phyloP scores from a whole-genome alignment of 2,888 invertebrate genomes.

The Drosophila paranaensis region DNA sequence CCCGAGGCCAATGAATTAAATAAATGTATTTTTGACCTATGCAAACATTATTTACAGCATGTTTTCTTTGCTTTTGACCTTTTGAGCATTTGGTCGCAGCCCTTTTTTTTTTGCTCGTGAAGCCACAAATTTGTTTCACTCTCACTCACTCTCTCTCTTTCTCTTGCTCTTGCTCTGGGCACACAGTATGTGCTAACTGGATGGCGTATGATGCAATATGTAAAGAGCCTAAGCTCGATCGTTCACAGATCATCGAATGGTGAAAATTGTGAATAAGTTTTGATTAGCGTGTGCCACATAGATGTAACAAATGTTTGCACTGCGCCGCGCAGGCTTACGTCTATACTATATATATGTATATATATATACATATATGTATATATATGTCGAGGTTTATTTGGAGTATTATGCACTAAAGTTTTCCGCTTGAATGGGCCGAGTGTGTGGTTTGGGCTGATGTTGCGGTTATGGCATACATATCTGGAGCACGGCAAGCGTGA shows the following conservation, averaged over 20 bases:
- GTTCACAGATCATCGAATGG: conserved; percentile 27
- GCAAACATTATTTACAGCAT: conserved; percentile 1
- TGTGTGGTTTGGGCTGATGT: not conserved
- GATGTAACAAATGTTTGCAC: conserved; percentile 60
- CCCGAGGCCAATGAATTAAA: conserved; percentile 7
- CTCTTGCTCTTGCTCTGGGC: not conserved
- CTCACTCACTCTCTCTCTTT: not conserved
- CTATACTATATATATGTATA: conserved; percentile 4
- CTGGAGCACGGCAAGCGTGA: conserved; percentile 64
- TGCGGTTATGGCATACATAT: conserved; percentile 53
- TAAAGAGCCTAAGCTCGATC: conserved; percentile 14
- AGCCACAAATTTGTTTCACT: conserved; percentile 1
- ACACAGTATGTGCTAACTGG: conserved; percentile 37
- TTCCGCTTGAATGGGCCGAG: conserved; percentile 56
- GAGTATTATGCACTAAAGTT: conserved; percentile 58
- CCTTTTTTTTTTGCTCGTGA: not conserved
- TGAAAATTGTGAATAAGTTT: conserved; percentile 32
- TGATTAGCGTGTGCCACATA: conserved; percentile 57
- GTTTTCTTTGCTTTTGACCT: not conserved
- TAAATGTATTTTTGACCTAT: conserved; percentile 1
- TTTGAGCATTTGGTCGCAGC: not conserved
- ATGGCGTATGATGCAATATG: conserved; percentile 32
- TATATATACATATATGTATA: conserved; percentile 20
- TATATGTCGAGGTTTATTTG: conserved; percentile 26
- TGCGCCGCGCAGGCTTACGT: conserved; percentile 1